phyloP scores from a whole-genome alignment of 2,888 invertebrate species.

The Hirtodrosophila alboralis region DNA sequence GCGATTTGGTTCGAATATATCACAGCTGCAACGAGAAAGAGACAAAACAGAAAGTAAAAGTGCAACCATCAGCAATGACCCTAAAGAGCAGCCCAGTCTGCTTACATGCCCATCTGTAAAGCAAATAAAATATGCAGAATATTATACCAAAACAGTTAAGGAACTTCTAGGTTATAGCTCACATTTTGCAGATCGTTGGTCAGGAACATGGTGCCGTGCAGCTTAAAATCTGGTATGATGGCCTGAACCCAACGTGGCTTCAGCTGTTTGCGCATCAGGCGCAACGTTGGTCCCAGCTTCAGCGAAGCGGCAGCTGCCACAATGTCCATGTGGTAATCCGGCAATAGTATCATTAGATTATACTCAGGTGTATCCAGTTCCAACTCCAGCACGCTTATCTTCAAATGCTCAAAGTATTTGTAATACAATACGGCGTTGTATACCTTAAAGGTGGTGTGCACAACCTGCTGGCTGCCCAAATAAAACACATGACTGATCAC shows the following conservation, averaged over 20 bases:
- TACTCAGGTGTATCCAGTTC: constrained; percentile 92
- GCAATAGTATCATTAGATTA: constrained; percentile 90
- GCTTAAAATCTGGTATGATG: constrained; percentile 91
- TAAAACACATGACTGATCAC: constrained; percentile 83
- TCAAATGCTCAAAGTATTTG: constrained; percentile 89
- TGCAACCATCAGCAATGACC: background rate
- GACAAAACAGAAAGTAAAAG: constrained; percentile 51
- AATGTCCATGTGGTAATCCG: constrained; percentile 87
- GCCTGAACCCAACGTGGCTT: constrained; percentile 90
- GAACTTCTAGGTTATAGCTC: too few relatives aligned
- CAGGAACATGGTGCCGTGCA: constrained; percentile 91
- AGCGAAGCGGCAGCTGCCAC: constrained; percentile 88
- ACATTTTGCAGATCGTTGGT: constrained; percentile 93
- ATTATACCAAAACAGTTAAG: too few relatives aligned
- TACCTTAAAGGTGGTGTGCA: constrained; percentile 88
- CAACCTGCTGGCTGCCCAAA: constrained; percentile 83
- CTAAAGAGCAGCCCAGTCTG: background rate
- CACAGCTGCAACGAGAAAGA: constrained; percentile 86
- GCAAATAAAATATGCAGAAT: constrained; percentile 1
- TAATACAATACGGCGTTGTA: constrained; percentile 92
- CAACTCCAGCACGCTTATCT: constrained; percentile 89
- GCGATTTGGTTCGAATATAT: constrained; percentile 92
- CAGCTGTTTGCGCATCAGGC: constrained; percentile 88
- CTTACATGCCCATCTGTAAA: constrained; percentile 73
- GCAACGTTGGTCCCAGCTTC: constrained; percentile 86